Conservation (phyloP, 2,113 vertebrate genomes). For the Vidua chalybeata region DNA sequence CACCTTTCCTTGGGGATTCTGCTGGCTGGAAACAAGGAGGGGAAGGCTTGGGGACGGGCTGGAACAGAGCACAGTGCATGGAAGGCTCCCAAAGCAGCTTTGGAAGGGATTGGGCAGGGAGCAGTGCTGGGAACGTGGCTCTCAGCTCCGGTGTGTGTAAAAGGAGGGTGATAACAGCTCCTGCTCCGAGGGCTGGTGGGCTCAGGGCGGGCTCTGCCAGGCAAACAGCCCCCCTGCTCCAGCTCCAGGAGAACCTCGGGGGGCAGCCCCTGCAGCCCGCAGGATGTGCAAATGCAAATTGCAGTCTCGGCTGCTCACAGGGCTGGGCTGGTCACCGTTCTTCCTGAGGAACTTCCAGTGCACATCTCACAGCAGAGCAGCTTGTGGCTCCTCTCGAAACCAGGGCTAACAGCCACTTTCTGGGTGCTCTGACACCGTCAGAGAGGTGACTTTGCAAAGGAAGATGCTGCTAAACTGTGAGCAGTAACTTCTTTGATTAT, state of each 20-base stretch:
- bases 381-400: neutral
- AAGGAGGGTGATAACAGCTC: neutral
- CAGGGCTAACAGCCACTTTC: neutral
- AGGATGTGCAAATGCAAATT: neutral
- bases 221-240: neutral
- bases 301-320: neutral
- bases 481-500: neutral
- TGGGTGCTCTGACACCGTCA: neutral
- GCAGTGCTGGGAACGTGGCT: neutral
- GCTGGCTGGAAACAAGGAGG: neutral
- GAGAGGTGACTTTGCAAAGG: neutral
- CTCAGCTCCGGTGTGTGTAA: neutral
- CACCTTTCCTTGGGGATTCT: fast-evolving
- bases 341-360: neutral
- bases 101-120: neutral
- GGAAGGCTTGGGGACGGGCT: neutral
- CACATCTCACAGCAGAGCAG: fast-evolving
- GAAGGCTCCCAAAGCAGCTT: neutral
- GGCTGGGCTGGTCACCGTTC: neutral
- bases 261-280: neutral
- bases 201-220: neutral
- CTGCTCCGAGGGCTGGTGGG: neutral
- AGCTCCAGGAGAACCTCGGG: neutral
- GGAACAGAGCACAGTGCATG: neutral
- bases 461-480: neutral